Base-by-base conservation (phyloP, 2,797 vertebrate genomes). In the Mus spretus region DNA sequence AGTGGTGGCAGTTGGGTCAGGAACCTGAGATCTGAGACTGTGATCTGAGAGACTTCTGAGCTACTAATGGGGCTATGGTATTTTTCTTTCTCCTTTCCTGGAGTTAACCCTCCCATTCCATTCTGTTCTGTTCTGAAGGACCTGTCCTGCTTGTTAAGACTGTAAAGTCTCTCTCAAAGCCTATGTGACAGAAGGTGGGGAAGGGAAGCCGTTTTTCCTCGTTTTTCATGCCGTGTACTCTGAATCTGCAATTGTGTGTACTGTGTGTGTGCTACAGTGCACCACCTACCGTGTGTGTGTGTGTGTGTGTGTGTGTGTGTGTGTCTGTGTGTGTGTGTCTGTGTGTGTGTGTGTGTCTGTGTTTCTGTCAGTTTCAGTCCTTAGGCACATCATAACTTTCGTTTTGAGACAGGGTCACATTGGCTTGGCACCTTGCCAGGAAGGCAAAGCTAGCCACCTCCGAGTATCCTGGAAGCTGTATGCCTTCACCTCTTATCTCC, bases 111-210 rank as follows among this genome's bases (percentile, higher is more conserved):
- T 37, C 0, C 26, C 19, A 11, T 83, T 87, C 8, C 12, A 1
- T 63, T 80, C 14, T 86, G 31, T 63, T 80, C 14, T 86, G 31
- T 63, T 88, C 31, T 55, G 20, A 34, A 37, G 13, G 14, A 15
- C 47, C 34, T 65, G 20, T 79, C 26, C 37, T 59, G 77, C 11
- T 53, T 50, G 72, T 93, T 63, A 53, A 65, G 40, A 53, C 57
- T 77, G 2, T 26, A 53, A n/a, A 50, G 53, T 61, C 63, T 97
- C 63, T 97, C 59, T 93, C 55, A 57, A 12, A 57, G 31, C 40
- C 12, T 34, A 0, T 15, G 11, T 40, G 53, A 13, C 34, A 61
- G n/a, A 19, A 40, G 26, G 55, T 37, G 40, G 57, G n/a, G 28
- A 31, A 63, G 80, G 40, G 1, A 14, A 22, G 3, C 40, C 57